phyloP scores from a whole-genome alignment of 2,113 vertebrate genomes.

The Rynchops niger region DNA sequence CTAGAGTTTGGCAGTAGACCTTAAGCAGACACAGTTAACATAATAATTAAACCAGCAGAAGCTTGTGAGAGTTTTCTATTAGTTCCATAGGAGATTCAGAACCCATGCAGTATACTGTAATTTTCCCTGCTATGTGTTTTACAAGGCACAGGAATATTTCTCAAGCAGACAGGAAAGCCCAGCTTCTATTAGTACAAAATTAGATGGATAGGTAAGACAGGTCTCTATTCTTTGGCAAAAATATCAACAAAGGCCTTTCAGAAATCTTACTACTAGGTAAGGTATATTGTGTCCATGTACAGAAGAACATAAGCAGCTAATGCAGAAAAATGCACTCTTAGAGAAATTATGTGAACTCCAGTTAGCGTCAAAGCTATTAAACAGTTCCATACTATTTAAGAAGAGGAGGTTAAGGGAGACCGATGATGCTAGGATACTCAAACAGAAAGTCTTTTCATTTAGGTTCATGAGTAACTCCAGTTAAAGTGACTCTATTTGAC shows the following conservation, averaged over 20 bases:
- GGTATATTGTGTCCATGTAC: neutral
- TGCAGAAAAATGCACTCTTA: neutral
- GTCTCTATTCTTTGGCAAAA: neutral
- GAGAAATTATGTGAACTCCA: neutral
- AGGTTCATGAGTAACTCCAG: neutral
- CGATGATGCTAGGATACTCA: neutral
- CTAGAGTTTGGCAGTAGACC: neutral
- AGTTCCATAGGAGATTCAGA: neutral
- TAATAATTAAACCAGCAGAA: neutral
- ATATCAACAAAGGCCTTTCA: neutral
- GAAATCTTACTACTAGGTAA: neutral
- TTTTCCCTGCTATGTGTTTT: neutral
- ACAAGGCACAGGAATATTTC: neutral
- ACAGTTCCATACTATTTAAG: neutral
- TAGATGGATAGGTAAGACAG: neutral
- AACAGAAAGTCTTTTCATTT: constrained; percentile 7
- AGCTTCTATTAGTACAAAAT: neutral
- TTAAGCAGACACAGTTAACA: neutral
- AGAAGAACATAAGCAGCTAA: neutral
- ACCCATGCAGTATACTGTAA: neutral
- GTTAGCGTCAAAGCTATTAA: neutral
- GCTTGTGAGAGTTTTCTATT: neutral
- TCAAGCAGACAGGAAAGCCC: neutral
- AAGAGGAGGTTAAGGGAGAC: neutral
- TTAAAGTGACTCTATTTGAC: constrained; percentile 6